phyloP scores from a whole-genome alignment of 2,797 vertebrate genomes.

The Leucoraja ocellata region DNA sequence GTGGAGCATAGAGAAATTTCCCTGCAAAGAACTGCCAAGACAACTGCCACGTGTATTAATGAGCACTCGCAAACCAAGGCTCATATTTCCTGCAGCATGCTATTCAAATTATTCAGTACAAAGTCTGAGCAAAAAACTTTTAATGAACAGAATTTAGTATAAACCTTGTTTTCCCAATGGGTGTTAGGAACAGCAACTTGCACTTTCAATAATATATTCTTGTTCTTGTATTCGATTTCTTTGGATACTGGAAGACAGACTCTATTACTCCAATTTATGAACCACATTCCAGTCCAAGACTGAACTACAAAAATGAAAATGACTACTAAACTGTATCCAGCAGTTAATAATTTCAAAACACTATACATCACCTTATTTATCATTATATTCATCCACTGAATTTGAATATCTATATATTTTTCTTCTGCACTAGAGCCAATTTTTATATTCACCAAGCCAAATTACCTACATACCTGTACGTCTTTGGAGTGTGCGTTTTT shows the following conservation, averaged over 20 bases:
- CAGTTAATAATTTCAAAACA: neutral
- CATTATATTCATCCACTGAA: neutral
- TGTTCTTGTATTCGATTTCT: neutral
- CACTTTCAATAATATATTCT: neutral
- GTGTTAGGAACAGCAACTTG: neutral
- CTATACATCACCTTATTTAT: no score
- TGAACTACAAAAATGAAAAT: neutral
- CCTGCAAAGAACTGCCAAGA: neutral
- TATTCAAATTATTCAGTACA: neutral
- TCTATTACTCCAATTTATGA: neutral
- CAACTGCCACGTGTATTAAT: neutral
- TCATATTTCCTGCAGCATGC: neutral
- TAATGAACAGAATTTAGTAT: neutral
- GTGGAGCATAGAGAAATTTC: neutral
- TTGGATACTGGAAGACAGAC: no score
- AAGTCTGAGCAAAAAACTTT: neutral
- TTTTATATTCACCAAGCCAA: no score
- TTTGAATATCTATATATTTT: neutral
- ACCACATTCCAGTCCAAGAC: neutral
- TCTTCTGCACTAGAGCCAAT: neutral
- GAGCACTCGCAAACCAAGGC: neutral
- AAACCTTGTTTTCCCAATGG: neutral
- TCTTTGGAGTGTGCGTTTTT: no score
- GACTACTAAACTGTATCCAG: neutral
- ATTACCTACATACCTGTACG: no score